Evolutionary conservation across 2,113 vertebrate species (phyloP).

Genomic region (Lutjanus erythropterus): DNA sequence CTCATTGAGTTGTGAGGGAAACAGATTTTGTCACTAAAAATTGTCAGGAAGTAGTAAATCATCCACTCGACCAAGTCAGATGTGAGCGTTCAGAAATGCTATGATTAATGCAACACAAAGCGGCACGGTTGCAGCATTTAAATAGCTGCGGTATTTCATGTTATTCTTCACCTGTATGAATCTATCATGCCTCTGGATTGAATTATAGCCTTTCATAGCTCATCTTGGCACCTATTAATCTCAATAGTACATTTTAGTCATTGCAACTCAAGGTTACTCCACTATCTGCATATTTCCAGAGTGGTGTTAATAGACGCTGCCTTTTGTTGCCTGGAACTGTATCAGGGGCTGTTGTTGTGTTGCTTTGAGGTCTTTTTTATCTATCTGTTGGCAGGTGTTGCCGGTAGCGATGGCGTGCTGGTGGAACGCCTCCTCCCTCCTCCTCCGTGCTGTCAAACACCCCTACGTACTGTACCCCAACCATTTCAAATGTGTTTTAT

Average conservation of each 20-base stretch:
- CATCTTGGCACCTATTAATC: slow-evolving; percentile 75
- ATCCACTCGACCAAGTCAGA: slow-evolving; percentile 50
- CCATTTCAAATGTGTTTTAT: slow-evolving; percentile 48
- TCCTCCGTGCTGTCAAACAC: slow-evolving; percentile 60
- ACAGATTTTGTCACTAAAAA: slow-evolving; percentile 31
- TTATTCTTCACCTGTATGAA: slow-evolving; percentile 62
- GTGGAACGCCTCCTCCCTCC: slow-evolving; percentile 56
- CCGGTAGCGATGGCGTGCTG: slow-evolving; percentile 40
- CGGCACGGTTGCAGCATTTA: slow-evolving; percentile 25
- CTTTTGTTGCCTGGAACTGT: slow-evolving; percentile 74
- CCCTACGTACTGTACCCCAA: neutral
- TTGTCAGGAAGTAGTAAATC: slow-evolving; percentile 60
- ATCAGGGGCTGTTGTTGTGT: slow-evolving; percentile 58
- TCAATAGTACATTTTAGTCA: slow-evolving; percentile 57
- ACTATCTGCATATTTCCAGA: slow-evolving; percentile 75
- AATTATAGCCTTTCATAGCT: slow-evolving; percentile 77
- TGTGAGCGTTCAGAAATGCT: slow-evolving; percentile 18
- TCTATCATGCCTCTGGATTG: slow-evolving; percentile 67
- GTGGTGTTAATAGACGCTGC: slow-evolving; percentile 62
- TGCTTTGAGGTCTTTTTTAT: slow-evolving; percentile 74
- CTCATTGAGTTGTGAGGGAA: slow-evolving; percentile 15
- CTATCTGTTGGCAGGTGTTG: slow-evolving; percentile 79
- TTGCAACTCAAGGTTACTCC: slow-evolving; percentile 69
- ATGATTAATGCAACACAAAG: slow-evolving; percentile 61
- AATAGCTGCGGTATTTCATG: slow-evolving; percentile 50